Base-by-base conservation (phyloP, 2,113 vertebrate species). In the Microtus richardsoni region DNA sequence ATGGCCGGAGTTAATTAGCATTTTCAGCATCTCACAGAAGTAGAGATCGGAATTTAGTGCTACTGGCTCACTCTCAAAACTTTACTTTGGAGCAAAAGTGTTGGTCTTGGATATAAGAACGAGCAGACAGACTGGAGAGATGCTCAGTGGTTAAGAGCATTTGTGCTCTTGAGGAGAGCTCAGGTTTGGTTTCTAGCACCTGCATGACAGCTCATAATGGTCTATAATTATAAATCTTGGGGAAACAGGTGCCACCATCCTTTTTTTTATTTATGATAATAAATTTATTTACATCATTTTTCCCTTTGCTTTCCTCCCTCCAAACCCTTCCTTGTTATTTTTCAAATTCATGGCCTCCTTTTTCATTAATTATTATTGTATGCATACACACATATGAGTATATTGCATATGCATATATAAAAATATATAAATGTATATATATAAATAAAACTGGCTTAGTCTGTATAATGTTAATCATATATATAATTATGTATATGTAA, bases 11-110 rank as follows among this genome's bases (percentile, higher is more conserved):
- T 44, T 90, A 75, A 64, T 16, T 41, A 93, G 52, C 30, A 85
- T 54, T 84, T 85, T 90, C 78, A 93, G 66, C 92, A 14, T 30
- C 33, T 94, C 47, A 89, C 36, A 95, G 73, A 91, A 70, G 77
- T 75, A 79, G n/a, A 89, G 52, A 90, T 79, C n/a, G 28, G 8
- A 88, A 80, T 92, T 58, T 44, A 91, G 24, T 58, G 49, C 6
- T 85, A 70, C 79, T 58, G 39, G n/a, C 3, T 86, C 47, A 77
- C 11, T 70, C 49, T 7, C 39, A 49, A 7, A 19, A 22, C 68
- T 91, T 77, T 77, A n/a, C 60, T 87, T 78, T 71, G 10, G 36
- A 62, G 24, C 33, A 47, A 66, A 66, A 94, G 19, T 52, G 26
- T 47, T 92, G 28, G 28, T 90, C 7, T 14, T 87, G 19, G 6